Evolutionary conservation across 2,797 vertebrate species (phyloP).

Genomic region (Rhodeus uyekii): DNA sequence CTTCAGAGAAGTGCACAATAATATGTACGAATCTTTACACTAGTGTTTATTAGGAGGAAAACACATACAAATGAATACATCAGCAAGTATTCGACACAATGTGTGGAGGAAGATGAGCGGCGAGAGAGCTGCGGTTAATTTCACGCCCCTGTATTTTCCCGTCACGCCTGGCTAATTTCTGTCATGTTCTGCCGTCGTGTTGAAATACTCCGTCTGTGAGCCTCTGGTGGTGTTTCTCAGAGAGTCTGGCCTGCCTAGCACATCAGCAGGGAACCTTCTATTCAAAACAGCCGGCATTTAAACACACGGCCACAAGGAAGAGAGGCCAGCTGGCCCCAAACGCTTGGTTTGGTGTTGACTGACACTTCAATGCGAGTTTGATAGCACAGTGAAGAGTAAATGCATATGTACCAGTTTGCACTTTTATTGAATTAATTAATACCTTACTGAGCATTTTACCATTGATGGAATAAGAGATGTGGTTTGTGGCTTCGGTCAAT

Average conservation of each 20-base stretch:
- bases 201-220: constrained; percentile 64
- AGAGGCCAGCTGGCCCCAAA: constrained; percentile 15
- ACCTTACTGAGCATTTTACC: neutral
- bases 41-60: constrained; percentile 29
- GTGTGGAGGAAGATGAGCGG: constrained; percentile 58
- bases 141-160: constrained; percentile 72
- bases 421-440: constrained; percentile 6
- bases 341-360: constrained; percentile 4
- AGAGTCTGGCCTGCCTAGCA: constrained; percentile 46
- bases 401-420: neutral
- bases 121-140: constrained; percentile 69
- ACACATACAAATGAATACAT: constrained; percentile 35
- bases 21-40: neutral
- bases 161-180: constrained; percentile 67
- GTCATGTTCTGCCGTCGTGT: constrained; percentile 50
- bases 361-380: neutral
- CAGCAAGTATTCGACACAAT: constrained; percentile 10
- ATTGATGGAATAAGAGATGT: neutral
- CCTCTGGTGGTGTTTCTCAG: constrained; percentile 47
- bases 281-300: constrained; percentile 29
- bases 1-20: neutral
- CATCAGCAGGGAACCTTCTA: constrained; percentile 47
- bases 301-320: neutral
- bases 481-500: neutral
- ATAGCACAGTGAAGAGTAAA: neutral